Conservation (phyloP, 2,797 vertebrate species). For the Hirundo rustica region DNA sequence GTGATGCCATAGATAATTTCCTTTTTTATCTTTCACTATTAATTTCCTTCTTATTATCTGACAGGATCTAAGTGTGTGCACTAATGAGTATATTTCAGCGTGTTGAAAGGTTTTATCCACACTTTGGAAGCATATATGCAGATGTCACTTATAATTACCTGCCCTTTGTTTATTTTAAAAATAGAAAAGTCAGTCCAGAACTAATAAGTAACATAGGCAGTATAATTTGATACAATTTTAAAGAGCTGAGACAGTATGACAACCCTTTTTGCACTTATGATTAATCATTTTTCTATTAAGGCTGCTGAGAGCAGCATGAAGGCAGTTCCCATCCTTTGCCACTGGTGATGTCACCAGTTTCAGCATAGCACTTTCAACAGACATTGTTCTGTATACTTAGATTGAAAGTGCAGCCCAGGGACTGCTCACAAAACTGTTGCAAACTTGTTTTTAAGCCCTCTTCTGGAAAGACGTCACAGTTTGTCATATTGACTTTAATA, state of each 20-base stretch:
- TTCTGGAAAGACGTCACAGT: constrained; percentile 7
- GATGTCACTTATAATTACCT: constrained; percentile 2
- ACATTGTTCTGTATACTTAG: neutral
- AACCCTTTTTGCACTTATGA: constrained; percentile 14
- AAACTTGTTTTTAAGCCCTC: constrained; percentile 8
- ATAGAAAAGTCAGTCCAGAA: constrained; percentile 18
- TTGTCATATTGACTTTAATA: neutral
- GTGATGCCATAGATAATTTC: neutral
- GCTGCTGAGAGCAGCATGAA: constrained; percentile 11
- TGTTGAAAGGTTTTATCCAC: constrained; percentile 38
- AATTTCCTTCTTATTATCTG: neutral
- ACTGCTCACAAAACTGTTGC: neutral
- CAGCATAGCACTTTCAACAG: constrained; percentile 36
- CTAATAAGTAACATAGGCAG: neutral
- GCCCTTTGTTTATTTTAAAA: constrained; percentile 35
- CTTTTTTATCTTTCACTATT: neutral
- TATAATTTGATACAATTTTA: neutral
- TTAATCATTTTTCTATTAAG: constrained; percentile 29
- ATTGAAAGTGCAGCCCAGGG: constrained; percentile 15
- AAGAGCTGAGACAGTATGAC: neutral
- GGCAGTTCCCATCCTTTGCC: constrained; percentile 33
- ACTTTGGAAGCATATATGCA: neutral
- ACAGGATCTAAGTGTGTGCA: neutral
- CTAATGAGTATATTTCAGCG: neutral
- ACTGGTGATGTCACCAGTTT: constrained; percentile 54